Base-by-base conservation (phyloP, 2,113 vertebrate genomes). In the Capra hircus region DNA sequence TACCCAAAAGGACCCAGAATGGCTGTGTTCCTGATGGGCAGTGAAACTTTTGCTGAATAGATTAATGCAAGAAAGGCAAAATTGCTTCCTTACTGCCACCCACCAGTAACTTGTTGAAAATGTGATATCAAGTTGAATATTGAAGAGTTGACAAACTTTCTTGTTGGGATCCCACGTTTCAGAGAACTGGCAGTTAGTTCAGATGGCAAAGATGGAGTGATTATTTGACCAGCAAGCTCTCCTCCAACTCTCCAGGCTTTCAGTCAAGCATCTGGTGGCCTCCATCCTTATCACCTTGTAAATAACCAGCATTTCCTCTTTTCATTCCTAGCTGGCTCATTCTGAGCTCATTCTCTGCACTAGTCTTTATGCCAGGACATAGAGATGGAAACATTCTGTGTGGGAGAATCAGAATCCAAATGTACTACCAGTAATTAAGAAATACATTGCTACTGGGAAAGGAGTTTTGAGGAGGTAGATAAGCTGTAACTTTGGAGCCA, bases 61-160 rank as follows among this genome's bases (percentile, higher is more conserved):
- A 97, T 97, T 96, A 88, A 82, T 52, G 45, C 88, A 71, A 33
- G 64, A 93, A 81, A 71, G n/a, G 64, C 45, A 94, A 90, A 95
- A 77, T 25, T 90, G 40, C 7, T 67, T 90, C 53, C 57, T 84
- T 85, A 7, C 50, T 89, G 30, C 84, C 71, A 80, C 10, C 33
- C 6, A 62, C 50, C 14, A 83, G 43, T 27, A 89, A 67, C 30
- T 62, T 55, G 80, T 25, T 86, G 55, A 96, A 27, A 97, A 83
- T 60, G 4, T 48, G 78, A 12, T 67, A 88, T 82, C 59, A 43
- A n/a, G 33, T 86, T 94, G 91, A 86, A 81, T 93, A 86, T 28
- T 93, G 82, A 74, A 77, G 50, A 86, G 33, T 2, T 80, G 21
- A 80, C 7, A 16, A 43, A 92, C 55, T 86, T 91, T 78, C 78